Conservation (phyloP, 2,113 vertebrate species). For the Ciconia boyciana region DNA sequence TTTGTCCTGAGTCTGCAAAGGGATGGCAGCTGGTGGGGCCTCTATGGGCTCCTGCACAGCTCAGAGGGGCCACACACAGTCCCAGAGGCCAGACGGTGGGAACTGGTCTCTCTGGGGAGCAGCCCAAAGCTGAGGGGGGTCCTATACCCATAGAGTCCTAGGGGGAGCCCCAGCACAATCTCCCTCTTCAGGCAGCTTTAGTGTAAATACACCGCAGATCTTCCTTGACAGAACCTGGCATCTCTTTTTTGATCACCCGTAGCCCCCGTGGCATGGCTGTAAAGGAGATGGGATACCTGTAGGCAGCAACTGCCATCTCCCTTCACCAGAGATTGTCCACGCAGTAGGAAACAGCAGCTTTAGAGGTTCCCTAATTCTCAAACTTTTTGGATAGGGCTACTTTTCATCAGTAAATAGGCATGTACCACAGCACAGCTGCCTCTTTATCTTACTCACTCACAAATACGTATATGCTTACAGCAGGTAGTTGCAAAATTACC, state of each 20-base stretch:
- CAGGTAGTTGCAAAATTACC: neutral
- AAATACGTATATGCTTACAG: neutral
- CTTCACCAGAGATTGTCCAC: neutral
- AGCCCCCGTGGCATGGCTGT: neutral
- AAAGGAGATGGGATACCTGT: neutral
- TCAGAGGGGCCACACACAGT: neutral
- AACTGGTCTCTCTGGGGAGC: neutral
- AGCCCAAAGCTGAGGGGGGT: neutral
- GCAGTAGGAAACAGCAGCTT: neutral
- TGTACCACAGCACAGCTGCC: neutral
- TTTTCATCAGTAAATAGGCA: neutral
- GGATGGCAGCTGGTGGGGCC: neutral
- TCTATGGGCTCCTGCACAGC: neutral
- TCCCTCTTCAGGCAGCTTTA: neutral
- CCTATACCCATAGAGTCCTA: rapidly evolving
- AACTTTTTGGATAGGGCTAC: neutral
- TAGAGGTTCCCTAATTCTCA: neutral
- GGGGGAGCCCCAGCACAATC: neutral
- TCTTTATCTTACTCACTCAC: neutral
- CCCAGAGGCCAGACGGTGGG: rapidly evolving
- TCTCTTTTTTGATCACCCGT: neutral
- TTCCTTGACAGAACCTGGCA: neutral
- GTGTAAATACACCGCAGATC: neutral
- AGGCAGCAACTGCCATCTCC: neutral
- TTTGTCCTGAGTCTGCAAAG: neutral